A percentile compares a stretch with the other conserved stretches of the same genome.
phyloP scores from a whole-genome alignment of 1,140 invertebrate genomes.

The Cotesia typhae region DNA sequence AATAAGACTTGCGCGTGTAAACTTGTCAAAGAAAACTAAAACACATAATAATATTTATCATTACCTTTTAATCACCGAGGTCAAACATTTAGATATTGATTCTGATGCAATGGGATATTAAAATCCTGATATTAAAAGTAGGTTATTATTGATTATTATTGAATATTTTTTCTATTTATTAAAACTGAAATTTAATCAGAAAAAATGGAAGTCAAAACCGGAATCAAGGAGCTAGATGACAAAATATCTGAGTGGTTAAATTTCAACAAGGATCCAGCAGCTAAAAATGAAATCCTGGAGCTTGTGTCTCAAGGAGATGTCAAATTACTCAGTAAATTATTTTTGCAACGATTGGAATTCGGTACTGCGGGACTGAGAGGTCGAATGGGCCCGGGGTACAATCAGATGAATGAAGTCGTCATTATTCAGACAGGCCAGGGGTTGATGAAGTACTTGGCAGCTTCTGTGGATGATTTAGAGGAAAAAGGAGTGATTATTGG shows the following conservation, averaged over 20 bases:
- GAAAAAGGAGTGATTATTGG: slow-evolving; percentile 87
- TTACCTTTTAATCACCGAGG: no score
- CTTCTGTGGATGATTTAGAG: slow-evolving; percentile 65
- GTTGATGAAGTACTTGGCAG: slow-evolving; percentile 80
- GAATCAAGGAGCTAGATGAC: slow-evolving; percentile 62
- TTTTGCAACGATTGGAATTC: slow-evolving; percentile 79
- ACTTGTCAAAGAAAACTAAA: no score
- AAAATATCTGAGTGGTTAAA: slow-evolving; percentile 72
- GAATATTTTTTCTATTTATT: no score
- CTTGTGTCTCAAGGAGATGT: slow-evolving; percentile 66
- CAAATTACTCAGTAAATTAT: slow-evolving; percentile 67
- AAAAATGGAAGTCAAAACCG: slow-evolving; percentile 49
- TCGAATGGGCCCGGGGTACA: slow-evolving; percentile 91
- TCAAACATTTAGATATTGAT: no score
- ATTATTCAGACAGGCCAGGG: slow-evolving; percentile 97
- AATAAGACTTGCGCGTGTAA: no score
- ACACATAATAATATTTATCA: no score
- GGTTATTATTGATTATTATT: no score
- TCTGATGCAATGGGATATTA: neutral
- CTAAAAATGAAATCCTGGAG: slow-evolving; percentile 65
- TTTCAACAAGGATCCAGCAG: slow-evolving; percentile 73
- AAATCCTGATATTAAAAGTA: slow-evolving; percentile 35
- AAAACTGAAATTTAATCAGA: no score
- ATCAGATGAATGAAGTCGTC: slow-evolving; percentile 96
- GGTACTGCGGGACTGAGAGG: slow-evolving; percentile 92